phyloP scores from a whole-genome alignment of 2,113 vertebrate species.

The Eptesicus fuscus region DNA sequence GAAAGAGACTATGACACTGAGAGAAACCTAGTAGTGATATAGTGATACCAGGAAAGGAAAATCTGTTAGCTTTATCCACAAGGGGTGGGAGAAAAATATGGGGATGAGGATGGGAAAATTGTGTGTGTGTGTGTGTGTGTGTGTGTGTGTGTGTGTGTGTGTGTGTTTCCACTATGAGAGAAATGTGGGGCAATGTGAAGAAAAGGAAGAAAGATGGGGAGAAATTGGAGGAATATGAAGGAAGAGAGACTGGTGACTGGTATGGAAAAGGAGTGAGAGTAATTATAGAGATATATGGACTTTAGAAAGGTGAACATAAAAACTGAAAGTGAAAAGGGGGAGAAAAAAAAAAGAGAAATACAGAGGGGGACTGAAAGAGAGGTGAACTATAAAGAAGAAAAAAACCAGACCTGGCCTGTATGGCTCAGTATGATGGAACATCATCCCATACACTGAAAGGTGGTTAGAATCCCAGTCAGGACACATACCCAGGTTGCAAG shows the following conservation, averaged over 20 bases:
- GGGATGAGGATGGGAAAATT: neutral
- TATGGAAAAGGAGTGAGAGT: neutral
- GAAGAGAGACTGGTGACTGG: neutral
- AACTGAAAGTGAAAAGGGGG: neutral
- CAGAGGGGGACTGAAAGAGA: neutral
- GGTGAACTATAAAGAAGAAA: neutral
- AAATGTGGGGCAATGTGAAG: neutral
- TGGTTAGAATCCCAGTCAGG: too few relatives aligned
- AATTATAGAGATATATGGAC: neutral
- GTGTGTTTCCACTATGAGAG: neutral
- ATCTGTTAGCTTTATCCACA: neutral
- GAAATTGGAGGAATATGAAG: neutral
- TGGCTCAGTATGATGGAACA: too few relatives aligned
- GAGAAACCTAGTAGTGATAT: neutral
- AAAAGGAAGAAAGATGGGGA: neutral
- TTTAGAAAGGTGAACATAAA: neutral
- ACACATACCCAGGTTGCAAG: too few relatives aligned
- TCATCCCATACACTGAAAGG: too few relatives aligned
- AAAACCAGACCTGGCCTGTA: too few relatives aligned
- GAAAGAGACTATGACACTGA: neutral
- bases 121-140: neutral
- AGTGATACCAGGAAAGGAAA: neutral
- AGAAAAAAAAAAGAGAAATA: conserved; percentile 6
- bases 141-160: too few relatives aligned
- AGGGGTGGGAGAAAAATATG: neutral